Conservation (phyloP, 30 jellyfish, hydroid and myxozoan genomes). For the Hydractinia echinata region DNA sequence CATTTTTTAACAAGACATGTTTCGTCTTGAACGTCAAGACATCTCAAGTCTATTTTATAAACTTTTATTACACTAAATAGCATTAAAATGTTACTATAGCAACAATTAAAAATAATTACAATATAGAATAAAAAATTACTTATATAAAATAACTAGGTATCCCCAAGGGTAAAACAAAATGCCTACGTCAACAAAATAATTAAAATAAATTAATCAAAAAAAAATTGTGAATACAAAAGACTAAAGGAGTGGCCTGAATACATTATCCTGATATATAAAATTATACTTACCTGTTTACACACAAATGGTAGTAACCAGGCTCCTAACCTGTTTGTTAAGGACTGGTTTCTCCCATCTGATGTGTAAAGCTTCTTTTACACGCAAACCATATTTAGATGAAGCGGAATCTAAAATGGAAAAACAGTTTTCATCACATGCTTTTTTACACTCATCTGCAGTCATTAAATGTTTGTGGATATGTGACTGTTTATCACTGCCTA, state of each 20-base stretch:
- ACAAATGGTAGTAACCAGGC: slow-evolving; percentile 11
- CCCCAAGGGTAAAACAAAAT: not conserved
- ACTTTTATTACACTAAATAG: not conserved
- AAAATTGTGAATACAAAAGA: not conserved
- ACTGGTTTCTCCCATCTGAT: slow-evolving; percentile 22
- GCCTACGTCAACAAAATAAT: not conserved
- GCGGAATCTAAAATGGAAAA: not conserved
- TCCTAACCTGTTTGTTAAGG: slow-evolving; percentile 7
- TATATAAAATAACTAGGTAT: not conserved
- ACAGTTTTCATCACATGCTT: not conserved
- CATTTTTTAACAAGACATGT: not conserved
- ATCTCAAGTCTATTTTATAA: not conserved
- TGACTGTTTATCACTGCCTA: too few species aligned
- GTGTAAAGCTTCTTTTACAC: slow-evolving; percentile 2
- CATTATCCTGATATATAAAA: not conserved
- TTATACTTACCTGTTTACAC: slow-evolving; percentile 3
- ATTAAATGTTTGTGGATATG: too few species aligned
- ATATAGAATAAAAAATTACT: not conserved
- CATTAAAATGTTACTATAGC: slow-evolving; percentile 1
- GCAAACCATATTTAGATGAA: not conserved
- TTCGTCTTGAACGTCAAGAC: not conserved
- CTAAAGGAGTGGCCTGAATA: not conserved
- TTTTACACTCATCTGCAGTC: too few species aligned
- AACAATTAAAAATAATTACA: not conserved
- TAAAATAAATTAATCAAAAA: not conserved